Evolutionary conservation across 2,113 vertebrate genomes (phyloP).

Genomic region (Pelmatolapia mariae): DNA sequence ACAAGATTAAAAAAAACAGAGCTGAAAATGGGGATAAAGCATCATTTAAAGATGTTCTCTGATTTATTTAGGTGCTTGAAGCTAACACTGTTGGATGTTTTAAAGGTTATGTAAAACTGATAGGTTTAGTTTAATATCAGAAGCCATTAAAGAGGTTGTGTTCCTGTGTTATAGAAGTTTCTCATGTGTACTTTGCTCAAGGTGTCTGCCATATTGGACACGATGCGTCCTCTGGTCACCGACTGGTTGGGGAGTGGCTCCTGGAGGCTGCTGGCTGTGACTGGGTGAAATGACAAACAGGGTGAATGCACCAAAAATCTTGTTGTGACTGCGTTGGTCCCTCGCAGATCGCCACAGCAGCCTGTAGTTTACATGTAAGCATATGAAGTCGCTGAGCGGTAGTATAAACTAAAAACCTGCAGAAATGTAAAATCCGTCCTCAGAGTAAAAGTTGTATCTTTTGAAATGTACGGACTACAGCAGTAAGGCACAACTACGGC

Average conservation of each 20-base stretch:
- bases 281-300: accelerated
- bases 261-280: not conserved
- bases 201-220: not conserved
- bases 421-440: not conserved
- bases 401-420: not conserved
- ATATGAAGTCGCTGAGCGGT: not conserved
- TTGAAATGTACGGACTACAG: not conserved
- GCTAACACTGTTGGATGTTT: not conserved
- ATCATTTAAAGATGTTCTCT: not conserved
- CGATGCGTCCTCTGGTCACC: accelerated
- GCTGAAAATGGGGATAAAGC: not conserved
- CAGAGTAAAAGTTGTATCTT: not conserved
- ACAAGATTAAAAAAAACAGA: not conserved
- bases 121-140: not conserved
- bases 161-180: not conserved
- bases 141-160: not conserved
- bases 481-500: not conserved
- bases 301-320: not conserved
- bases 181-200: not conserved
- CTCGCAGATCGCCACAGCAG: not conserved
- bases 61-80: not conserved
- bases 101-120: not conserved
- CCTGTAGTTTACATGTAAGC: not conserved
- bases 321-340: not conserved
- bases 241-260: not conserved